phyloP scores from a whole-genome alignment of 30 jellyfish, hydroid and myxozoan genomes.

The Clytia hemisphaerica region DNA sequence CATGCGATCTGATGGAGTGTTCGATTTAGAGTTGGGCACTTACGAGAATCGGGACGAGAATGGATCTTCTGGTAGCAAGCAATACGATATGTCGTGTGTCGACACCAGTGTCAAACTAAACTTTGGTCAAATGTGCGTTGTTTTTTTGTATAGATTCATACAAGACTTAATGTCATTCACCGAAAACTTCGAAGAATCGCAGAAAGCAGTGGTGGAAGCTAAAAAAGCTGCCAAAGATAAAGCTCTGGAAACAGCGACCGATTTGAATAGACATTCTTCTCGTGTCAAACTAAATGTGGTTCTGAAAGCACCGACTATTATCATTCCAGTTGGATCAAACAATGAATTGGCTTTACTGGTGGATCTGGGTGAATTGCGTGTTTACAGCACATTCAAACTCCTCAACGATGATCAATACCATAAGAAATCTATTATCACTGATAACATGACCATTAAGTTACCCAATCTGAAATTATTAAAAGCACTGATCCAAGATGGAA shows the following conservation, averaged over 20 bases:
- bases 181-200: conserved; percentile 75
- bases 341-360: conserved; percentile 63
- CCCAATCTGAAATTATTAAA: conserved; percentile 58
- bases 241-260: conserved; percentile 70
- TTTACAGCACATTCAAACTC: conserved; percentile 51
- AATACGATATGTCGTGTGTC: conserved; percentile 57
- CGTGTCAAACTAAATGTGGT: conserved; percentile 55
- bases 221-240: conserved; percentile 74
- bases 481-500: conserved; percentile 68
- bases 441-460: conserved; percentile 60
- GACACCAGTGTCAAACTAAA: conserved; percentile 49
- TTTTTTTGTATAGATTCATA: conserved; percentile 62
- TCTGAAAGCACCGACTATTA: conserved; percentile 68
- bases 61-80: conserved; percentile 47
- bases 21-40: conserved; percentile 58
- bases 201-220: conserved; percentile 66
- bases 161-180: conserved; percentile 59
- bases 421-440: conserved; percentile 43
- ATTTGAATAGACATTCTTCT: conserved; percentile 47
- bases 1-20: conserved; percentile 92
- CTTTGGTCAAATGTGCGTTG: conserved; percentile 73
- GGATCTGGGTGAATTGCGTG: conserved; percentile 75
- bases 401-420: conserved; percentile 33
- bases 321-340: conserved; percentile 63
- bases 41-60: too few relatives aligned